These are phyloP conservation scores for Botrylloides violaceus DNA, from an alignment of 23 tunicate species.

Conservation along the genomic window DNA sequence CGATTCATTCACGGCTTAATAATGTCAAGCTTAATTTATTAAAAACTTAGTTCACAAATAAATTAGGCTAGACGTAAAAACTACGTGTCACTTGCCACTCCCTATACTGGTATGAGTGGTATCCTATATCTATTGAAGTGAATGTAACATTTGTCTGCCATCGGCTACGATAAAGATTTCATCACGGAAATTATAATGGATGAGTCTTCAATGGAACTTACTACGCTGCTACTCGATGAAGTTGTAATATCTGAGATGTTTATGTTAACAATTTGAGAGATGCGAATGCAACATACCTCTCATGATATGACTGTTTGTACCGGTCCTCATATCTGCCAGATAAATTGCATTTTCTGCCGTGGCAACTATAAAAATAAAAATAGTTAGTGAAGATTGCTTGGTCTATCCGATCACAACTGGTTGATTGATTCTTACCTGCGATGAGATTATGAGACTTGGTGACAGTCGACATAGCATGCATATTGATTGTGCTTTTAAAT, in stretches of 20 bases:
- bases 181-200: neutral
- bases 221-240: neutral
- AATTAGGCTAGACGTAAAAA: too few relatives aligned
- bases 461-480: slow-evolving; percentile 57
- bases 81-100: too few relatives aligned
- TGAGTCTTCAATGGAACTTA: neutral
- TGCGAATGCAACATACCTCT: slow-evolving; percentile 54
- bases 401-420: neutral
- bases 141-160: too few relatives aligned
- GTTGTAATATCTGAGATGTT: too few relatives aligned
- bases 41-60: too few relatives aligned
- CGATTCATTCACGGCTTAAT: too few relatives aligned
- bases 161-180: too few relatives aligned
- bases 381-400: too few relatives aligned
- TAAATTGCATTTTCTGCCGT: slow-evolving; percentile 30
- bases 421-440: slow-evolving; percentile 33
- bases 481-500: slow-evolving; percentile 25
- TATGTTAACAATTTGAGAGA: too few relatives aligned
- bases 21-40: too few relatives aligned
- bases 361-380: slow-evolving; percentile 38
- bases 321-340: slow-evolving; percentile 65
- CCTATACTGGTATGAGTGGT: too few relatives aligned
- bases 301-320: slow-evolving; percentile 47
- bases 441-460: slow-evolving; percentile 41
- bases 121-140: too few relatives aligned